Conservation (phyloP, 2,888 invertebrate species). For the Autographa pulchrina region DNA sequence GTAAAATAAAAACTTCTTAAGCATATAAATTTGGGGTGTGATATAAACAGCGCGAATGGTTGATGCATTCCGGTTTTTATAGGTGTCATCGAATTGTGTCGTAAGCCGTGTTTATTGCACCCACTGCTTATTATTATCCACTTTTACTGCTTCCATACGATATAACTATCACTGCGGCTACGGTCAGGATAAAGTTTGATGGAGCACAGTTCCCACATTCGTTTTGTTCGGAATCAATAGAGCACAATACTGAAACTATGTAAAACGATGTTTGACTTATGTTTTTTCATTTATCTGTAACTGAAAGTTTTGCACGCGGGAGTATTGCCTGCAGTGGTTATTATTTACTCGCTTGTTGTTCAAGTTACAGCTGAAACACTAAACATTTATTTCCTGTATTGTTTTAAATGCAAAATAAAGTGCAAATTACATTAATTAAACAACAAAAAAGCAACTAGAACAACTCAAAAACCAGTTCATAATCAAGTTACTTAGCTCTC, state of each 20-base stretch:
- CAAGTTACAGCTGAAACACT: slow-evolving; percentile 8
- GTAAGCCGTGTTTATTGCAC: slow-evolving; percentile 75
- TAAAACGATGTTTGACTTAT: slow-evolving; percentile 25
- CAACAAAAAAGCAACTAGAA: background rate
- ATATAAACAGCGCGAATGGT: slow-evolving; percentile 71
- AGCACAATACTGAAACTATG: slow-evolving; percentile 27
- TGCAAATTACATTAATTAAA: background rate
- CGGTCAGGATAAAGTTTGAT: slow-evolving; percentile 43
- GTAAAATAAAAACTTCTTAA: slow-evolving; percentile 74
- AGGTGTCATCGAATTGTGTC: slow-evolving; percentile 76
- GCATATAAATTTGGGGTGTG: slow-evolving; percentile 73
- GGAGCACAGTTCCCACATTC: slow-evolving; percentile 31
- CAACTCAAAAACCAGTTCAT: background rate
- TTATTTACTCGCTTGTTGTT: slow-evolving; percentile 16
- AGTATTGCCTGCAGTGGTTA: background rate
- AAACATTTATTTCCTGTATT: background rate
- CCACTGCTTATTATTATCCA: slow-evolving; percentile 76
- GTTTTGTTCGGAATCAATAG: slow-evolving; percentile 40
- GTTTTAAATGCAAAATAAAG: background rate
- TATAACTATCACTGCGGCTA: slow-evolving; percentile 36
- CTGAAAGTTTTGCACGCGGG: slow-evolving; percentile 12
- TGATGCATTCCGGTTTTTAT: slow-evolving; percentile 74
- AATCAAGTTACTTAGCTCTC: slow-evolving; percentile 23
- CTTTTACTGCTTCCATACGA: slow-evolving; percentile 64
- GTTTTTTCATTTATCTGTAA: slow-evolving; percentile 15